Evolutionary conservation across 2,888 invertebrate genomes (phyloP).

Genomic region (Pteria penguin): DNA sequence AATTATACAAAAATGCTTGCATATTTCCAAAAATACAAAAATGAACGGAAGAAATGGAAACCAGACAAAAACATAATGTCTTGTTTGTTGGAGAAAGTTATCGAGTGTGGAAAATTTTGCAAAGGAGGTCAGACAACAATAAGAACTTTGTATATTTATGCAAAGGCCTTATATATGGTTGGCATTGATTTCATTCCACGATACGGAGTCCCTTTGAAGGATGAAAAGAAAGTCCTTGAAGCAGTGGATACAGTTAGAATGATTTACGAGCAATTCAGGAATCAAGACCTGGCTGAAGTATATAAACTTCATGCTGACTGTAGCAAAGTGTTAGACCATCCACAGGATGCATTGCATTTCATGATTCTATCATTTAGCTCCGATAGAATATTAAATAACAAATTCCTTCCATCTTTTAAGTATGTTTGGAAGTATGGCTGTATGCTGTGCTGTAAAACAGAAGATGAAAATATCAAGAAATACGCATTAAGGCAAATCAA

Average conservation of each 20-base stretch:
- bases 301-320: neutral
- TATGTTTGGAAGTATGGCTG: neutral
- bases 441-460: neutral
- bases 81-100: neutral
- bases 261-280: neutral
- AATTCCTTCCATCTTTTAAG: neutral
- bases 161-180: neutral
- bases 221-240: neutral
- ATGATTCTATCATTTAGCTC: neutral
- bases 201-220: neutral
- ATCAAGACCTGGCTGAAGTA: neutral
- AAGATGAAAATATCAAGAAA: neutral
- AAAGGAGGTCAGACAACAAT: neutral
- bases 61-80: neutral
- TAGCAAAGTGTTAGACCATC: neutral
- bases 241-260: neutral
- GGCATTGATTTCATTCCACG: neutral
- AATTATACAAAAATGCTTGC: neutral
- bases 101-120: neutral
- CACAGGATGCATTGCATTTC: neutral
- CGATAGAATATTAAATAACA: neutral
- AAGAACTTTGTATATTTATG: neutral
- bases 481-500: neutral
- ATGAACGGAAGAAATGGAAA: neutral
- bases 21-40: neutral